These are phyloP conservation scores for Pelosia muscerda DNA, from an alignment of 2,888 invertebrate genomes.

Conservation along the genomic window DNA sequence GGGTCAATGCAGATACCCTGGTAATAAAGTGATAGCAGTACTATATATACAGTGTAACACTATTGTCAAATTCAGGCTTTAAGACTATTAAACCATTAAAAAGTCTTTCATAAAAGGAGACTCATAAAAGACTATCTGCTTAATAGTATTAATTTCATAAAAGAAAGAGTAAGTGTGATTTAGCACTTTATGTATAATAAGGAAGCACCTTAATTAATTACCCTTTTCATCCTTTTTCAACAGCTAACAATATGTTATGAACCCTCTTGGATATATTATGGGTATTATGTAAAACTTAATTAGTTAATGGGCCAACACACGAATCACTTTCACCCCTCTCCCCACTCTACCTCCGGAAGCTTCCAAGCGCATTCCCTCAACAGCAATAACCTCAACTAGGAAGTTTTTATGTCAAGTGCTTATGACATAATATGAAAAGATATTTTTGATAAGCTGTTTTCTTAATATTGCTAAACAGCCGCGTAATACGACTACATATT, in stretches of 20 bases:
- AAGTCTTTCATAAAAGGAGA: too few species aligned
- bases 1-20: too few species aligned
- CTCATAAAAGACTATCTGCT: too few species aligned
- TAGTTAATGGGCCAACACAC: slow-evolving; percentile 35
- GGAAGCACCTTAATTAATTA: background rate
- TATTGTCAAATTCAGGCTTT: too few species aligned
- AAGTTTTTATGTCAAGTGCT: background rate
- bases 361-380: background rate
- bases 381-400: background rate
- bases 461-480: background rate
- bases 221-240: background rate
- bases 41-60: too few species aligned
- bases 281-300: slow-evolving; percentile 36
- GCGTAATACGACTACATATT: background rate
- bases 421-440: background rate
- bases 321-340: slow-evolving; percentile 23
- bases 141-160: background rate
- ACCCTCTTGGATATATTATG: background rate
- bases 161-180: background rate
- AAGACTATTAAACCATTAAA: too few species aligned
- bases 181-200: background rate
- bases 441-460: background rate
- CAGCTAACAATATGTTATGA: background rate
- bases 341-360: background rate
- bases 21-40: too few species aligned